These are phyloP conservation scores for Folsomia manolachei DNA, from an alignment of 2,888 invertebrate species.

Conservation along the genomic window DNA sequence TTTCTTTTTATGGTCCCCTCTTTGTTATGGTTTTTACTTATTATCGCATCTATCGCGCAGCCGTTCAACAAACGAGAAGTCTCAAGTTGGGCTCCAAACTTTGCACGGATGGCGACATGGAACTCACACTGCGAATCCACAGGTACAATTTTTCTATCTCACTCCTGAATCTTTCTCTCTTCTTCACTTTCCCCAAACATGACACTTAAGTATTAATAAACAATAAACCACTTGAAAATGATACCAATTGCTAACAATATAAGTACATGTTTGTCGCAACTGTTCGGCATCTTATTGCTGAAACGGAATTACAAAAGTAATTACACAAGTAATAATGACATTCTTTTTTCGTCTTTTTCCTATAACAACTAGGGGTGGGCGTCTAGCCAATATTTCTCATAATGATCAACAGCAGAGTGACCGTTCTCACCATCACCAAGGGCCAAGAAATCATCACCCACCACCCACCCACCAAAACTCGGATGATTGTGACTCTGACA, in stretches of 20 bases:
- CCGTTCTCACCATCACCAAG: conserved; percentile 25
- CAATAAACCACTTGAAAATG: too few relatives aligned
- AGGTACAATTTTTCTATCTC: too few relatives aligned
- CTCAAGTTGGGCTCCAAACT: conserved; percentile 85
- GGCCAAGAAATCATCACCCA: conserved; percentile 51
- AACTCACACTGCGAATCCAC: conserved; percentile 87
- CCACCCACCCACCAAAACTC: conserved; percentile 53
- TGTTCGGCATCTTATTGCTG: too few relatives aligned
- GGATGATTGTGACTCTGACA: conserved; percentile 64
- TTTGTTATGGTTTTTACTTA: conserved; percentile 98
- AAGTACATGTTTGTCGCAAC: too few relatives aligned
- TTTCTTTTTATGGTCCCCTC: conserved; percentile 95
- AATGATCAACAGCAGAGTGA: conserved; percentile 51
- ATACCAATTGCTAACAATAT: too few relatives aligned
- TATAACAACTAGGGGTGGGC: conserved; percentile 79
- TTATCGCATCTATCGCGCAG: conserved; percentile 90
- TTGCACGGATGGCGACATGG: conserved; percentile 66
- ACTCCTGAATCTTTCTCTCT: too few relatives aligned
- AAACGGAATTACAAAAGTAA: too few relatives aligned
- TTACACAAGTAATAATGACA: too few relatives aligned
- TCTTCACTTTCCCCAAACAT: too few relatives aligned
- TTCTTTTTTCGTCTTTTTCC: too few relatives aligned
- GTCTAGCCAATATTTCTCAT: conserved; percentile 53
- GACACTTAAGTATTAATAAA: too few relatives aligned
- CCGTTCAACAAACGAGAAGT: conserved; percentile 85